Evolutionary conservation across 2,797 vertebrate genomes (phyloP), one percentile per base, ranked within the genome.

Genomic region (Hybognathus amarus): DNA sequence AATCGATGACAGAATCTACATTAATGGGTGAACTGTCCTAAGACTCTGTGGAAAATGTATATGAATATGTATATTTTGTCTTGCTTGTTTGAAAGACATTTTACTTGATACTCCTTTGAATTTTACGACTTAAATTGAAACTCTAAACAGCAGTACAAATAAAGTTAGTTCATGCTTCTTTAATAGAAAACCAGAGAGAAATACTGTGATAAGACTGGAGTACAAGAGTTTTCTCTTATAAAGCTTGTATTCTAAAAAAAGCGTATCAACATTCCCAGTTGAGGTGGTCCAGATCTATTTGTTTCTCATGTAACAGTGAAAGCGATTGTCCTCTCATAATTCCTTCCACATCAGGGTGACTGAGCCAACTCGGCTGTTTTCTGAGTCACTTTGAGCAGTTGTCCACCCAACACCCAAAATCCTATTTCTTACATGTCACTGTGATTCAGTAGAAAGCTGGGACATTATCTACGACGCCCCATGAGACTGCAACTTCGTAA

Each of bases 271-370:
- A 45, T 73, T 69, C 64, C 52, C 83, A 45, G 69, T 64, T n/a
- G 50, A n/a, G n/a, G 47, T 40, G 47, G 38, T 75, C 66, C 24
- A 73, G 75, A 87, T 82, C 68, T 69, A 36, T 74, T 82, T 85
- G 68, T 87, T 85, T 86, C 81, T 54, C 70, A 13, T 82, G 47
- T 36, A 85, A 83, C 77, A 83, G 75, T 77, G 38, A 78, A 54
- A 78, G 54, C 30, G 67, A 85, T 81, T 83, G 83, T 82, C 38
- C 77, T 64, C 63, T 77, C 81, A 76, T 75, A 64, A 85, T 77
- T 85, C 38, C 36, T 84, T 82, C 47, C 79, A 78, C 42, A n/a
- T n/a, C 13, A 17, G 79, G 82, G 69, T 63, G 69, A 86, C 36
- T 40, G 42, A 71, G n/a, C 54, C 33, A n/a, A 8, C 42, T 27